Evolutionary conservation across 2,113 vertebrate species (phyloP).

Genomic region (Nothoprocta pentlandii): DNA sequence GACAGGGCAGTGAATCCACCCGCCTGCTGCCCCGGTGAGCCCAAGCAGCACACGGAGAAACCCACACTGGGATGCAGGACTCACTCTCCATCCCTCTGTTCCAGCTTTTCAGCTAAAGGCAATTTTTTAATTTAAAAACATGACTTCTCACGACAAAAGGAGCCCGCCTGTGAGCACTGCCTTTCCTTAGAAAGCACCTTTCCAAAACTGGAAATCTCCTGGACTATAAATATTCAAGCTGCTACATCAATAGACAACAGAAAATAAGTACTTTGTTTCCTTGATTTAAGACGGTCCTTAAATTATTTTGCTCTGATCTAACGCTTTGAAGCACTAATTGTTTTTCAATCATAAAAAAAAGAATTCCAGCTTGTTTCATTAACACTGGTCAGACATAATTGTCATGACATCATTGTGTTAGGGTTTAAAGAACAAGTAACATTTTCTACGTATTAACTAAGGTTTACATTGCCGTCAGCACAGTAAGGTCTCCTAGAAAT

Average conservation of each 20-base stretch:
- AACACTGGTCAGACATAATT: background rate
- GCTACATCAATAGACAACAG: background rate
- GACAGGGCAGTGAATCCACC: too few relatives aligned
- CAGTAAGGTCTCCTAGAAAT: background rate
- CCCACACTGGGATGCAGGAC: background rate
- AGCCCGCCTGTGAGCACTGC: background rate
- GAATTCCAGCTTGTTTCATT: background rate
- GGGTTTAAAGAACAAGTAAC: background rate
- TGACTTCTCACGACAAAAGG: background rate
- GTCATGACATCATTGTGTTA: background rate
- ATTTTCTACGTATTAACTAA: constrained; percentile 20
- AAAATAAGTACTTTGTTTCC: background rate
- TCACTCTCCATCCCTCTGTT: background rate
- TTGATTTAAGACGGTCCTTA: background rate
- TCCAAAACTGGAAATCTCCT: background rate
- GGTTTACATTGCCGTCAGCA: background rate
- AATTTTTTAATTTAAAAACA: background rate
- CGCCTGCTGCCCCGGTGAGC: too few relatives aligned
- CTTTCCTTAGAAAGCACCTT: background rate
- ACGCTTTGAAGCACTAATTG: background rate
- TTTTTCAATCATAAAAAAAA: background rate
- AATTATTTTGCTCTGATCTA: background rate
- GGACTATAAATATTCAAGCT: background rate
- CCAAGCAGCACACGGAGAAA: rapidly evolving
- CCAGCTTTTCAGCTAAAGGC: background rate